Evolutionary conservation across 2,888 invertebrate genomes (phyloP), one percentile per base, ranked within the genome.

Genomic region (Eupithecia vulgata): DNA sequence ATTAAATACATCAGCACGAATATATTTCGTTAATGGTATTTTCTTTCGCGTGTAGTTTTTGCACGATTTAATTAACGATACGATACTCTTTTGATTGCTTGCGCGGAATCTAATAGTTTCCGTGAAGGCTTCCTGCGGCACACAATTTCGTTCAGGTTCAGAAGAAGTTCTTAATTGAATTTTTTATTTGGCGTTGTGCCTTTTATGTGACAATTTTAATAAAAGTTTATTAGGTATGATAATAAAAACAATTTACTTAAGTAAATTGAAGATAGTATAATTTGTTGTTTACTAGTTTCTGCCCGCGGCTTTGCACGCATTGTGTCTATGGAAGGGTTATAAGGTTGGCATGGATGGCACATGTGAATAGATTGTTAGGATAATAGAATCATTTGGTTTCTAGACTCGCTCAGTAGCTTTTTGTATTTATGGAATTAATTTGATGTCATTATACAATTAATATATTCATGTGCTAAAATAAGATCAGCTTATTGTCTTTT

Each of bases 61-160:
- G 79, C 78, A 64, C 64, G 74, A 78, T 76, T 77, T 68, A 71
- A 79, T 78, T 75, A 78, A 61, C 61, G 74, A 72, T 79, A 74
- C 71, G 68, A 73, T 68, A 70, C 42, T 69, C 66, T 74, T 77
- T 71, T 70, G 77, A 78, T 77, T 77, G 74, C 67, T 72, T 77
- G 71, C 79, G 73, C 48, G 61, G 75, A 76, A 79, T 71, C 34
- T 12, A 70, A 77, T 74, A 72, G 72, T 64, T 74, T 62, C 48
- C 66, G 48, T 34, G 42, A 64, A 73, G 52, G 42, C 67, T 48
- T 70, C 45, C 35, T 21, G 17, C 12, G 34, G 34, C 34, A 7
- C 5, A 12, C n/a, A 21, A 37, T 34, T 35, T n/a, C 7, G 62
- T n/a, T 25, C 66, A 52, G 68, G 48, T 68, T 68, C 52, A 40